These are phyloP conservation scores for Lamproptera curius DNA, from an alignment of 2,888 invertebrate species.

Conservation along the genomic window DNA sequence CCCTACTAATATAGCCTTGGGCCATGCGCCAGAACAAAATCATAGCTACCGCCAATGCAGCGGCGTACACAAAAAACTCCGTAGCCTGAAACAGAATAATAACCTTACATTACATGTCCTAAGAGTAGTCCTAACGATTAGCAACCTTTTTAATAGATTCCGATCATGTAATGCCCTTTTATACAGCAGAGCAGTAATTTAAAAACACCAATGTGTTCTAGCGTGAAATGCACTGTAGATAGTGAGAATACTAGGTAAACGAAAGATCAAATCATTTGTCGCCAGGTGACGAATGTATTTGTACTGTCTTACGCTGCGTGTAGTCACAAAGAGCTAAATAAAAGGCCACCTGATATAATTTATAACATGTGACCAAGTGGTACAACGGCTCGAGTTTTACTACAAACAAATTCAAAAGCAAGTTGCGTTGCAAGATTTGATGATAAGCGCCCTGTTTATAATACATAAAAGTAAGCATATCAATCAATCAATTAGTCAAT, in stretches of 20 bases:
- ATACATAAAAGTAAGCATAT: too few species aligned
- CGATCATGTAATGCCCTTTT: neutral
- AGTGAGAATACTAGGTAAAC: neutral
- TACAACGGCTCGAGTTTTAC: too few species aligned
- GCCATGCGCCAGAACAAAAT: slow-evolving; percentile 78
- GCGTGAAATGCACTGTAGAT: neutral
- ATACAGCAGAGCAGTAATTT: neutral
- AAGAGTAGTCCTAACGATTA: too few species aligned
- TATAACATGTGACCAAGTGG: too few species aligned
- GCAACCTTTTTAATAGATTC: too few species aligned
- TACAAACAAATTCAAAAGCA: too few species aligned
- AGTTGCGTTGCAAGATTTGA: too few species aligned
- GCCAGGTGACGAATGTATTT: neutral
- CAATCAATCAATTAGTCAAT: too few species aligned
- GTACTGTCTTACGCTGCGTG: neutral
- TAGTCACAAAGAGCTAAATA: neutral
- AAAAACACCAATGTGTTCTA: neutral
- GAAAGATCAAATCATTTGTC: neutral
- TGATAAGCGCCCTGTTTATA: too few species aligned
- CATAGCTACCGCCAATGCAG: slow-evolving; percentile 82
- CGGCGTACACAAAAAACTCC: slow-evolving; percentile 87
- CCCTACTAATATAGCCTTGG: slow-evolving; percentile 59
- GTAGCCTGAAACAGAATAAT: slow-evolving; percentile 72
- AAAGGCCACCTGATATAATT: too few species aligned
- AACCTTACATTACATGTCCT: neutral